A percentile compares a stretch with the other conserved stretches of the same genome.
Evolutionary conservation across 1,140 invertebrate species (phyloP).

Genomic region (Belonocnema kinseyi): DNA sequence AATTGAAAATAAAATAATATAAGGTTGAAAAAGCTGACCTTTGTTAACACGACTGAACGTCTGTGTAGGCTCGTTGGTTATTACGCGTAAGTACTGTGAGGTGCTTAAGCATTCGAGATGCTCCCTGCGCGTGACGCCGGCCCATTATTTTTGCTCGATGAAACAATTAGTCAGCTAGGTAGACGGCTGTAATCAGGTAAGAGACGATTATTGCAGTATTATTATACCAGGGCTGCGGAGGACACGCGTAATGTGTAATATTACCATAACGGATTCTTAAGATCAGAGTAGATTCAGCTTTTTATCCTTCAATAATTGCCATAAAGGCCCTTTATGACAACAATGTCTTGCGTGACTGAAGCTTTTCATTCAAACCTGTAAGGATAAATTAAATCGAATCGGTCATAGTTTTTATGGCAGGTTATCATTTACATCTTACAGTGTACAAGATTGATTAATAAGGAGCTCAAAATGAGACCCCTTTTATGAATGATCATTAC

Average conservation of each 20-base stretch:
- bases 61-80: neutral
- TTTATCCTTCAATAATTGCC: too few relatives aligned
- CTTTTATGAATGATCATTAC: too few relatives aligned
- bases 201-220: constrained; percentile 52
- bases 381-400: too few relatives aligned
- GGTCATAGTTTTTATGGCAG: too few relatives aligned
- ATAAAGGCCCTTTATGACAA: too few relatives aligned
- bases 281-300: neutral
- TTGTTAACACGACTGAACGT: neutral
- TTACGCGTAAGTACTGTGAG: constrained; percentile 7
- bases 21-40: neutral
- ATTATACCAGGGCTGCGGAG: constrained; percentile 47
- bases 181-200: constrained; percentile 54
- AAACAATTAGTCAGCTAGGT: constrained; percentile 58
- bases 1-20: neutral
- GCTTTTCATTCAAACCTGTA: too few relatives aligned
- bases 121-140: constrained; percentile 53
- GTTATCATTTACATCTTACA: too few relatives aligned
- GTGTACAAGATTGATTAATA: too few relatives aligned
- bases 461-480: too few relatives aligned
- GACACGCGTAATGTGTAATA: constrained; percentile 53
- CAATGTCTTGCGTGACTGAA: too few relatives aligned
- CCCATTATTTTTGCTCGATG: constrained; percentile 59
- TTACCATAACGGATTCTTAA: constrained; percentile 32
- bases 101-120: neutral